Conservation (phyloP, 2,888 invertebrate genomes). For the Malachius bipustulatus region DNA sequence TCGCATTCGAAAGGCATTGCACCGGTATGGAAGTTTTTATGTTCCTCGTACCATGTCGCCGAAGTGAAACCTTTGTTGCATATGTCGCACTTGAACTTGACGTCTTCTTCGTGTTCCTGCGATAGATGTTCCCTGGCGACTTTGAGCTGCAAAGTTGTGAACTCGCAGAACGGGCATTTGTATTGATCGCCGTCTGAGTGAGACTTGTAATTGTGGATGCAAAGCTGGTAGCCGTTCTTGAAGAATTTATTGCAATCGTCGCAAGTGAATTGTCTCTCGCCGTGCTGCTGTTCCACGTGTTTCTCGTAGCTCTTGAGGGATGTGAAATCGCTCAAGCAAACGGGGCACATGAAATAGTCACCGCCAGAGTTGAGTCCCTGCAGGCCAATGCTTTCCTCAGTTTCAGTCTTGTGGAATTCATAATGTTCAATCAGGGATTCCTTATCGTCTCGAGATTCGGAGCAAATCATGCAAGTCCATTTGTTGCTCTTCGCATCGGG, state of each 20-base stretch:
- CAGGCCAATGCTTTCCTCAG: conserved; percentile 14
- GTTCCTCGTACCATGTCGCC: conserved; percentile 19
- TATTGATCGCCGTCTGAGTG: conserved; percentile 17
- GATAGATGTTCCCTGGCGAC: conserved; percentile 19
- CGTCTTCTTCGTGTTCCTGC: conserved; percentile 19
- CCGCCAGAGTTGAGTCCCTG: conserved; percentile 13
- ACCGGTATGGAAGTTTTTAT: conserved; percentile 31
- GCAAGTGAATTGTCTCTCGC: conserved; percentile 16
- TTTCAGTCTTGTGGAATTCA: conserved; percentile 19
- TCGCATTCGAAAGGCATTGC: conserved; percentile 39
- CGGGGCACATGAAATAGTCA: conserved; percentile 22
- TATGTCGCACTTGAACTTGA: conserved; percentile 24
- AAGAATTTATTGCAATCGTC: conserved; percentile 18
- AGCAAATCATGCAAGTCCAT: conserved; percentile 15
- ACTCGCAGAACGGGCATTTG: conserved; percentile 19
- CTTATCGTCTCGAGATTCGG: conserved; percentile 10
- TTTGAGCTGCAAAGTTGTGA: conserved; percentile 13
- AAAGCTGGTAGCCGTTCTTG: conserved; percentile 20
- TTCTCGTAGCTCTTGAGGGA: conserved; percentile 25
- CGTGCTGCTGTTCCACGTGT: conserved; percentile 25
- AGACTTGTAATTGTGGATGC: conserved; percentile 19
- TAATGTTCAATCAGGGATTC: conserved; percentile 12
- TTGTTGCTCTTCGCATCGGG: conserved; percentile 7
- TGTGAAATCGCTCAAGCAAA: conserved; percentile 24
- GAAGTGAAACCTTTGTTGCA: conserved; percentile 20